Evolutionary conservation across 2,888 invertebrate genomes (phyloP), one percentile per base, ranked within the genome.

Genomic region (Spilosoma lubricipeda): DNA sequence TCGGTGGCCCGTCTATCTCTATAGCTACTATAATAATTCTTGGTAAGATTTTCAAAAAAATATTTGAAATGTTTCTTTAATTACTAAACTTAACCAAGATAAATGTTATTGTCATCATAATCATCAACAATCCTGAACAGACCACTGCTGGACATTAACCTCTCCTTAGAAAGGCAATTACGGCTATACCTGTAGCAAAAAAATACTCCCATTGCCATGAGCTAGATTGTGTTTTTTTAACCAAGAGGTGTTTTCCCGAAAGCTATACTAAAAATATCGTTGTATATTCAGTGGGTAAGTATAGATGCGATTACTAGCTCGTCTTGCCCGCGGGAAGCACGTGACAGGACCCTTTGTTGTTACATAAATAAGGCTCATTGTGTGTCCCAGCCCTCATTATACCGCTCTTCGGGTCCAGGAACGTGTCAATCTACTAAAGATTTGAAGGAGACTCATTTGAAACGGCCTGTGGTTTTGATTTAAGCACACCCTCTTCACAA

Each of bases 311-410:
- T 82, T 83, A 80, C 72, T 71, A 65, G 67, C 74, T 75, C 72
- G 74, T 67, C 39, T 72, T 39, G 82, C 87, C 85, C 39, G 77
- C 78, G 86, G 89, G 84, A 73, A 78, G 82, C 88, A 86, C 88
- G 88, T 89, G 89, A 86, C 88, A 85, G 83, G 83, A 83, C 79
- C 86, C 87, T 88, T 90, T 90, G 89, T 89, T 89, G 88, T 86
- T 84, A 85, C 84, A 85, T 81, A 86, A 91, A 92, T 90, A 89
- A 90, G 91, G 92, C 85, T 92, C 89, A 90, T 93, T 92, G 89
- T 88, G 87, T 80, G 74, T 84, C 79, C 86, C 80, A 83, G 85
- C 88, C 89, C 90, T 91, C 92, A 91, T 91, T 91, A 91, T 85
- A 82, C 78, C 74, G 73, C 82, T 84, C 86, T 89, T 87, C 86